Percentiles rank a stretch among this genome's conserved stretches.
These are phyloP conservation scores for Mesoligia furuncula DNA, from an alignment of 2,888 invertebrate species.

Conservation along the genomic window DNA sequence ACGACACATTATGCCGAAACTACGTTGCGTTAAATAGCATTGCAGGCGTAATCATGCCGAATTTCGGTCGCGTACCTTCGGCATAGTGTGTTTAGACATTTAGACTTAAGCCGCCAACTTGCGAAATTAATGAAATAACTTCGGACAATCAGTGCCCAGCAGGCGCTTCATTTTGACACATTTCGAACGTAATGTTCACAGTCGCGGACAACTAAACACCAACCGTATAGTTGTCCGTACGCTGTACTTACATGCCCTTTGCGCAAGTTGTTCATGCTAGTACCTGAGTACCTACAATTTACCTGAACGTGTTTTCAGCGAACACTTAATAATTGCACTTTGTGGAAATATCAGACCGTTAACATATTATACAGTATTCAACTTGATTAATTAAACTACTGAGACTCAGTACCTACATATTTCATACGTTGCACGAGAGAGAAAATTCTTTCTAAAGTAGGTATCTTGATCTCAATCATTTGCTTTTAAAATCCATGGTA, in stretches of 20 bases:
- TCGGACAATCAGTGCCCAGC: not conserved
- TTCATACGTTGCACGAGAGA: not conserved
- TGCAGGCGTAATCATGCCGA: no score
- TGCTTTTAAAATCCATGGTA: not conserved
- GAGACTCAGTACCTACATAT: not conserved
- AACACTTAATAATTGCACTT: constrained; percentile 39
- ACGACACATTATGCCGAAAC: no score
- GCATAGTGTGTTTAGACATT: no score
- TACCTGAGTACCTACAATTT: not conserved
- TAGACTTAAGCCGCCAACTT: not conserved
- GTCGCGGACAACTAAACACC: not conserved
- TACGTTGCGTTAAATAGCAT: no score
- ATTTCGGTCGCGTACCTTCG: no score
- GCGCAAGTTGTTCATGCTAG: not conserved
- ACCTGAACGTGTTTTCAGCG: constrained; percentile 13
- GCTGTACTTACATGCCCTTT: no score
- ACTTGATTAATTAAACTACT: constrained; percentile 32
- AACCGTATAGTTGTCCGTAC: not conserved
- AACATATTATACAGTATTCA: constrained; percentile 25
- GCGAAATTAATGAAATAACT: not conserved
- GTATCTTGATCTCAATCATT: not conserved
- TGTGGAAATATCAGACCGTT: constrained; percentile 1
- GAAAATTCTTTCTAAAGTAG: not conserved
- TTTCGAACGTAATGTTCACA: not conserved
- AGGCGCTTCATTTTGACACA: no score